Evolutionary conservation across 2,113 vertebrate species (phyloP).

Genomic region (Brienomyrus brachyistius): DNA sequence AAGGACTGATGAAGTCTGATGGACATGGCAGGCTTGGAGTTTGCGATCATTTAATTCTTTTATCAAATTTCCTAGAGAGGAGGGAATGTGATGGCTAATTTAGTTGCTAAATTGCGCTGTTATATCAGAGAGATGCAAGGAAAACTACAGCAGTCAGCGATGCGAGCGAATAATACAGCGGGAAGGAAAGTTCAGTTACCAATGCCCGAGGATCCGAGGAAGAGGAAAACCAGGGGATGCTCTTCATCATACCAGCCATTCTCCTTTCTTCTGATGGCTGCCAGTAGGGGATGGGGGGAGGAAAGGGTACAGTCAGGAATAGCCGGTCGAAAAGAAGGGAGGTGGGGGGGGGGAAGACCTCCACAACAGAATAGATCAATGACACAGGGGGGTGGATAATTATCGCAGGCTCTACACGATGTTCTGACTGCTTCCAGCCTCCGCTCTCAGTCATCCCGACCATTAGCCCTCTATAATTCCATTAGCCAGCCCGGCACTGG

Average conservation of each 20-base stretch:
- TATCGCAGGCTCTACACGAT: constrained; percentile 79
- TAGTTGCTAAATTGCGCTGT: not conserved
- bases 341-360: constrained; percentile 41
- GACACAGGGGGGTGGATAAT: constrained; percentile 70
- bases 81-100: not conserved
- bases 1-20: not conserved
- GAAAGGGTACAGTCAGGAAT: constrained; percentile 14
- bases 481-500: constrained; percentile 90
- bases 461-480: constrained; percentile 94
- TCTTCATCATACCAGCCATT: constrained; percentile 99
- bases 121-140: not conserved
- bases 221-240: constrained; percentile 93
- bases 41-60: not conserved
- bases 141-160: not conserved
- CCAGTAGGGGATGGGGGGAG: not conserved
- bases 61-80: not conserved
- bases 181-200: constrained; percentile 62
- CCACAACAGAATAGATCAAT: constrained; percentile 72
- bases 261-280: constrained; percentile 93
- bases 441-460: constrained; percentile 75
- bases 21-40: not conserved
- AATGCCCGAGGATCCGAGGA: constrained; percentile 93
- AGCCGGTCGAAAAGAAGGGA: constrained; percentile 23
- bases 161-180: not conserved
- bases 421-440: constrained; percentile 66